Base-by-base conservation (phyloP, 2,888 invertebrate genomes). In the Hydroisotoma schaefferi region DNA sequence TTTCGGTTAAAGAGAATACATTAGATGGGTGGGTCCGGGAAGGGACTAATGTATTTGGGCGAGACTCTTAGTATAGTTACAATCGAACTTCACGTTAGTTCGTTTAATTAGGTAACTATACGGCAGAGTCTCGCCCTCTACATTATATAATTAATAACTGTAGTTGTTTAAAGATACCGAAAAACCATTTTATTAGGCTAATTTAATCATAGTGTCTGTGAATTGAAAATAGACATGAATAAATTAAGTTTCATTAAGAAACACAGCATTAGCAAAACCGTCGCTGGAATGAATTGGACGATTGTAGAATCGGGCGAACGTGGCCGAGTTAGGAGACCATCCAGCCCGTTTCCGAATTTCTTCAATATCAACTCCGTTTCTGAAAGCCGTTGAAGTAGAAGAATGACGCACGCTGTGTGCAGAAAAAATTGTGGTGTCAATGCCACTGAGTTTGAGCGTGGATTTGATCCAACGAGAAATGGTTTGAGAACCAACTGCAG, bases 391-490 rank as follows among this genome's bases (percentile, higher is more conserved):
- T 1, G 55, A 55, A 1, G 55, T 48, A 2, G 60, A 55, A 5
- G 62, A 33, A 40, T 63, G 62, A 20, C 59, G 8, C 47, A 52
- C 58, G 27, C 58, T 58, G 26, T 63, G 59, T 1, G 49, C 37
- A 8, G 25, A 29, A 52, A 27, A 62, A 8, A 55, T 29, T 1
- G 1, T 29, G 1, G 33, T 55, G 26, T 62, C 52, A 28, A 62
- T 38, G 1, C 47, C 52, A 23, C 55, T 10, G 3, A 2, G 3
- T 3, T 29, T 18, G 23, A 61, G 44, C 4, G 58, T 37, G 12
- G 18, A 10, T 27, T 29, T 33, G 1, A 62, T 28, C 62, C 62
- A 62, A 28, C 47, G 40, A 38, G 55, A 52, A 25, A 62, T 37
- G 1, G 66, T 67, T n/a, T 61, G 56, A 15, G 59, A 12, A 2